phyloP scores from a whole-genome alignment of 2,888 invertebrate genomes.

The Cistogaster globosa region DNA sequence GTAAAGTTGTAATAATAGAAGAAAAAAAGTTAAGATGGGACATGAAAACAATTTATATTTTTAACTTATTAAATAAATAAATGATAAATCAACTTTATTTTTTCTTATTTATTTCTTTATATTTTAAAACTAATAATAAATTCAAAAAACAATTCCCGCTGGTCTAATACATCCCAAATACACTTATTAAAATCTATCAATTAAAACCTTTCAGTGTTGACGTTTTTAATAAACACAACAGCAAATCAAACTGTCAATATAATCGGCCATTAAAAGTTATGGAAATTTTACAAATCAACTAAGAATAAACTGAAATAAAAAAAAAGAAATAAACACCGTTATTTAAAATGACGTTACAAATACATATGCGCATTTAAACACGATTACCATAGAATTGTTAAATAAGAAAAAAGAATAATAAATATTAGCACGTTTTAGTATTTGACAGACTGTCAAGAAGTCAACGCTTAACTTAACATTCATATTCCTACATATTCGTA shows the following conservation, averaged over 20 bases:
- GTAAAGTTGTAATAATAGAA: no score
- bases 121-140: no score
- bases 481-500: neutral
- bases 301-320: neutral
- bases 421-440: slow-evolving; percentile 78
- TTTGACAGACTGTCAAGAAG: slow-evolving; percentile 75
- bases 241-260: slow-evolving; percentile 55
- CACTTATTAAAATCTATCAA: slow-evolving; percentile 55
- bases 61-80: no score
- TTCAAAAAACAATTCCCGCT: neutral
- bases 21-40: no score
- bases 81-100: no score
- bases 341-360: slow-evolving; percentile 51
- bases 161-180: slow-evolving; percentile 25
- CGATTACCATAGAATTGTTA: slow-evolving; percentile 11
- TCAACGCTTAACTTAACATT: slow-evolving; percentile 65
- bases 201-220: slow-evolving; percentile 53
- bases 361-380: neutral
- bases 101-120: no score
- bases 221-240: slow-evolving; percentile 50
- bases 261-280: slow-evolving; percentile 50
- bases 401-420: slow-evolving; percentile 49
- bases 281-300: slow-evolving; percentile 46
- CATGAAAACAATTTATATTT: no score
- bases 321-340: slow-evolving; percentile 33